Conservation (phyloP, 2,888 invertebrate species). For the Caenorhabditis auriculariae region DNA sequence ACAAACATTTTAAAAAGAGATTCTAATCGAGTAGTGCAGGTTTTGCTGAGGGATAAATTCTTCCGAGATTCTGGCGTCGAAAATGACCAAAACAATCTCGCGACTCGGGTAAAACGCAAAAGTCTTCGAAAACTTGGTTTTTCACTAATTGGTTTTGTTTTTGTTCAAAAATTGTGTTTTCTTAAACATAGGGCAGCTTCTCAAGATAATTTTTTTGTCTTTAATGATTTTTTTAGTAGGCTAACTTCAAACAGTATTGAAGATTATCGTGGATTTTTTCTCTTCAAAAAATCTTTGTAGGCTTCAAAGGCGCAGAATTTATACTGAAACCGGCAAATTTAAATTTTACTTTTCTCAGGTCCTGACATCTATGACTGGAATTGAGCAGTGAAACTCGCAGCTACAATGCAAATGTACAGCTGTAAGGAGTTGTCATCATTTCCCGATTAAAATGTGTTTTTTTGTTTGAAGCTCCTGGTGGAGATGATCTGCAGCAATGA, state of each 20-base stretch:
- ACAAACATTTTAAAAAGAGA: no score
- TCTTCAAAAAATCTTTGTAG: no score
- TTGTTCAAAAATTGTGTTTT: constrained; percentile 3
- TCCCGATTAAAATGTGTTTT: background rate
- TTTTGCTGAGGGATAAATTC: constrained; percentile 44
- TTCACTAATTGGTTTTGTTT: no score
- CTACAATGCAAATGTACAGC: constrained; percentile 56
- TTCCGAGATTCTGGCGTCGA: constrained; percentile 38
- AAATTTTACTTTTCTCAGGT: constrained; percentile 66
- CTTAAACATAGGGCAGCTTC: no score
- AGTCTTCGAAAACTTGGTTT: no score
- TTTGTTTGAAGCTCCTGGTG: constrained; percentile 46
- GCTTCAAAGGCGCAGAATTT: no score
- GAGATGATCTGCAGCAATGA: constrained; percentile 55
- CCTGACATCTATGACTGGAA: constrained; percentile 42
- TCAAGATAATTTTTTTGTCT: no score
- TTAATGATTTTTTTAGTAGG: no score
- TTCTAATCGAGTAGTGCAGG: constrained; percentile 13
- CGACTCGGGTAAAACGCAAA: constrained; percentile 29
- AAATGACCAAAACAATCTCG: constrained; percentile 31
- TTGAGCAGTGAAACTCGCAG: constrained; percentile 51
- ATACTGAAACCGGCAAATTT: no score
- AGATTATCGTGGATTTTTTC: no score
- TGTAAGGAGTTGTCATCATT: constrained; percentile 12
- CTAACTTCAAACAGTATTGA: no score